phyloP scores from a whole-genome alignment of 1,140 invertebrate genomes.

The Drosophila pandora region DNA sequence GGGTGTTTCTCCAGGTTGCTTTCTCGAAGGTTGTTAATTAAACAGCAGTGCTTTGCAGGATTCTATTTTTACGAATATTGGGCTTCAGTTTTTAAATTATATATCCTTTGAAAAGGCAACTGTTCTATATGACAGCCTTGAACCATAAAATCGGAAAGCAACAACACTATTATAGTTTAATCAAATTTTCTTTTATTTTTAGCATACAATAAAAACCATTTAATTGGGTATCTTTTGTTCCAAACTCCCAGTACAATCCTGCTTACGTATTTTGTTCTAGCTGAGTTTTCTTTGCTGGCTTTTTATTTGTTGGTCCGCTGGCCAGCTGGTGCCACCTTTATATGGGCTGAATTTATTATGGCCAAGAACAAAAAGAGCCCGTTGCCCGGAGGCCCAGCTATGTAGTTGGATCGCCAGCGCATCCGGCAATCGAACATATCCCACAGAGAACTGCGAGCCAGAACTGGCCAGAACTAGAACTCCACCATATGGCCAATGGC shows the following conservation, averaged over 20 bases:
- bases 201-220: neutral
- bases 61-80: too few species aligned
- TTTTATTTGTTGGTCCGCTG: slow-evolving; percentile 64
- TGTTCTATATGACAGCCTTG: too few species aligned
- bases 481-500: slow-evolving; percentile 76
- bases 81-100: too few species aligned
- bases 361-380: slow-evolving; percentile 69
- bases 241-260: slow-evolving; percentile 11
- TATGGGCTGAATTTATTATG: slow-evolving; percentile 79
- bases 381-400: slow-evolving; percentile 32
- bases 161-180: too few species aligned
- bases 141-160: too few species aligned
- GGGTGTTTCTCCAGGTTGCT: neutral
- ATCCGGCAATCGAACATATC: slow-evolving; percentile 41
- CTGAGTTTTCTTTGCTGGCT: slow-evolving; percentile 60
- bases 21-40: neutral
- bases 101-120: too few species aligned
- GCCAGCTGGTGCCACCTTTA: slow-evolving; percentile 79
- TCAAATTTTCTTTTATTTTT: too few species aligned
- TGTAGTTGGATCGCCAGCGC: slow-evolving; percentile 1
- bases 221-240: slow-evolving; percentile 20
- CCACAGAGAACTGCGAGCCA: slow-evolving; percentile 46
- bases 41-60: neutral
- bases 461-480: slow-evolving; percentile 29
- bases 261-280: slow-evolving; percentile 52